Evolutionary conservation across 2,888 invertebrate genomes (phyloP), one percentile per base, ranked within the genome.

Genomic region (Ophonus ardosiacus): DNA sequence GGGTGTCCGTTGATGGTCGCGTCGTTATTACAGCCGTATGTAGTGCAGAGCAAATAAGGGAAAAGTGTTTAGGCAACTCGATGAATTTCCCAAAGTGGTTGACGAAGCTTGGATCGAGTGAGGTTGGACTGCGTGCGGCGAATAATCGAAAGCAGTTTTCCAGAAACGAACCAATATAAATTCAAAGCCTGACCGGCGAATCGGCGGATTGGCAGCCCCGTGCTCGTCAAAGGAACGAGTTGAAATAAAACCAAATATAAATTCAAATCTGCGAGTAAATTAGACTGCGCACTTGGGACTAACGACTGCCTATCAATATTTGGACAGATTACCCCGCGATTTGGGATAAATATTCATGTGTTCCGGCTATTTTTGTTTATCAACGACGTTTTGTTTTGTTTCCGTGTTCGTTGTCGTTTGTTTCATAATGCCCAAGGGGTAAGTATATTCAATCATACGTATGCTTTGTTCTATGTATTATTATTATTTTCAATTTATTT

Each of bases 161-260:
- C 38, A 57, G 65, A 82, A 83, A 83, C 71, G 83, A 74, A 76
- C 83, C 83, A 83, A 83, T 83, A 83, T 83, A 83, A 83, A 83
- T 83, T 83, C 83, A 83, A 83, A 83, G 74, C 57, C 43, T 74
- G 76, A 31, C 76, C 76, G 74, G 38, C 43, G 65, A 68, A 81
- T 38, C 18, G 7, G 61, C 15, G 21, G 18, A 10, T 63, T 63
- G 21, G 63, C 63, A 63, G 63, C 31, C 31, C n/a, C n/a, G 63
- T 13, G 68, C 68, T 68, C 68, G 15, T 68, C 68, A 68, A 74
- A 74, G 43, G 71, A 74, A 74, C 71, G 71, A 74, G 71, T 74
- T 74, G 71, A 74, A 79, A 79, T 79, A 79, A 79, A 79, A 79
- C 79, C 79, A 79, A 78, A 78, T 61, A 79, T 79, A 79, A 79